These are phyloP conservation scores for Cylloceria caligata DNA, from an alignment of 2,888 invertebrate species.

Conservation along the genomic window DNA sequence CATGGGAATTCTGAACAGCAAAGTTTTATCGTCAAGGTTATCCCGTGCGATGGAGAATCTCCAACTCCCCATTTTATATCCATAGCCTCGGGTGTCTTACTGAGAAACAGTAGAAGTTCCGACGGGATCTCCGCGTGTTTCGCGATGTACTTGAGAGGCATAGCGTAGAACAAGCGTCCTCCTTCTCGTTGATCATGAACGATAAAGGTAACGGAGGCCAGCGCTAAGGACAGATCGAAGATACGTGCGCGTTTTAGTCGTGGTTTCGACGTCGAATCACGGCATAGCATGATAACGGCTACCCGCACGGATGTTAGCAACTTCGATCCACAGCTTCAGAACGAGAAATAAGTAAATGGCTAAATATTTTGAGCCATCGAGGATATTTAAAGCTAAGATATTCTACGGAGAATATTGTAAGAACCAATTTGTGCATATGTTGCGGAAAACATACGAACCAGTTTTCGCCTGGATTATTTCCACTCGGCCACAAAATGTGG, in stretches of 20 bases:
- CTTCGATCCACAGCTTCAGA: background rate
- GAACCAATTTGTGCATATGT: background rate
- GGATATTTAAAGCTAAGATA: conserved; percentile 15
- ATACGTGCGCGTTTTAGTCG: background rate
- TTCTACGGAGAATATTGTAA: conserved; percentile 42
- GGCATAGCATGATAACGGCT: background rate
- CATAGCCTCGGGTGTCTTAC: background rate
- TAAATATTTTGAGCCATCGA: background rate
- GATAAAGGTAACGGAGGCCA: background rate
- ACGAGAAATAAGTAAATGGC: conserved; percentile 27
- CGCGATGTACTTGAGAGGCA: background rate
- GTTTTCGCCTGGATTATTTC: conserved; percentile 56
- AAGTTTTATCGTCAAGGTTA: background rate
- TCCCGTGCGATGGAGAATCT: background rate
- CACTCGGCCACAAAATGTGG: conserved; percentile 18
- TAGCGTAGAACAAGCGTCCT: background rate
- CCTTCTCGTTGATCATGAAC: conserved; percentile 6
- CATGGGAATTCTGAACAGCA: conserved; percentile 44
- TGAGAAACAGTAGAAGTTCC: conserved; percentile 4
- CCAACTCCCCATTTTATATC: conserved; percentile 6
- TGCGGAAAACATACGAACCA: conserved; percentile 43
- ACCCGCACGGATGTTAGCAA: background rate
- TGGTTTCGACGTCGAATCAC: background rate
- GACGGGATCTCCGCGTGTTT: background rate
- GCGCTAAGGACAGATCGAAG: conserved; percentile 1